Evolutionary conservation across 2,113 vertebrate species (phyloP).

Genomic region (Grus americana): DNA sequence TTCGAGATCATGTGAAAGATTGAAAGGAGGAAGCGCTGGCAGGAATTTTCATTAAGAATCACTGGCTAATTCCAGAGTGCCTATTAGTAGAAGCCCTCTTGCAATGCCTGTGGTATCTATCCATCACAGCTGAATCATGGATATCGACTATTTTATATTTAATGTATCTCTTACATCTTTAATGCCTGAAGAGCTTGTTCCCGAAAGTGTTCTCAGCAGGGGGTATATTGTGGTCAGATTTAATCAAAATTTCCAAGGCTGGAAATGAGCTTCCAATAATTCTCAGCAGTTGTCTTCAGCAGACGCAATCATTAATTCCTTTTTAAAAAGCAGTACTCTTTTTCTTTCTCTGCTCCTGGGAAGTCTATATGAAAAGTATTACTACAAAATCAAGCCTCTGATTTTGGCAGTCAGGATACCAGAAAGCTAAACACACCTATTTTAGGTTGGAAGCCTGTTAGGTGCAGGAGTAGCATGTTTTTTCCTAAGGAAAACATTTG

Average conservation of each 20-base stretch:
- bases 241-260: conserved; percentile 26
- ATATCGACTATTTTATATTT: conserved; percentile 9
- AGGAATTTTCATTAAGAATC: neutral
- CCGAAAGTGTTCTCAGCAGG: conserved; percentile 40
- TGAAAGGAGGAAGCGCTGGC: neutral
- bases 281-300: neutral
- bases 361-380: neutral
- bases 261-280: conserved; percentile 31
- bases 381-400: neutral
- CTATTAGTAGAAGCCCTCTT: neutral
- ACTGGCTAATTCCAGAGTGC: neutral
- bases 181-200: conserved; percentile 36
- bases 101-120: neutral
- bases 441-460: neutral
- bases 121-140: neutral
- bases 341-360: neutral
- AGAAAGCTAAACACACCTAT: neutral
- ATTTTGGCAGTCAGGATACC: neutral
- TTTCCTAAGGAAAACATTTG: neutral
- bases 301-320: neutral
- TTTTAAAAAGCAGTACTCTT: neutral
- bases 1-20: neutral
- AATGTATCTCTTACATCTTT: conserved; percentile 46
- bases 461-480: neutral
- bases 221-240: neutral